These are phyloP conservation scores for Bos taurus DNA, from an alignment of 2,113 vertebrate species.

Conservation along the genomic window ARS-UCD2.0 NC_037342.1:58788501-58789000, in stretches of 20 bases:
- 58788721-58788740: conserved; percentile 1
- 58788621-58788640: background rate
- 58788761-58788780: background rate
- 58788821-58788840: conserved; percentile 15
- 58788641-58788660: background rate
- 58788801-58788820: background rate
- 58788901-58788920: background rate
- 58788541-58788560: background rate
- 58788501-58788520: background rate
- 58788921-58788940: background rate
- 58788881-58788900: background rate
- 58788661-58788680: background rate
- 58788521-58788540: background rate
- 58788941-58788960: background rate
- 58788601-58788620: background rate
- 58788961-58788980: background rate
- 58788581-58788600: background rate
- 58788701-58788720: background rate
- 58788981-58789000: background rate
- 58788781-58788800: background rate
- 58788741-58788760: background rate
- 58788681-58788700: too few species aligned
- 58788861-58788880: background rate
- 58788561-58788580: background rate
- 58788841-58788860: background rate